These are phyloP conservation scores for Agrotis puta DNA, from an alignment of 2,888 invertebrate genomes.

Conservation along the genomic window DNA sequence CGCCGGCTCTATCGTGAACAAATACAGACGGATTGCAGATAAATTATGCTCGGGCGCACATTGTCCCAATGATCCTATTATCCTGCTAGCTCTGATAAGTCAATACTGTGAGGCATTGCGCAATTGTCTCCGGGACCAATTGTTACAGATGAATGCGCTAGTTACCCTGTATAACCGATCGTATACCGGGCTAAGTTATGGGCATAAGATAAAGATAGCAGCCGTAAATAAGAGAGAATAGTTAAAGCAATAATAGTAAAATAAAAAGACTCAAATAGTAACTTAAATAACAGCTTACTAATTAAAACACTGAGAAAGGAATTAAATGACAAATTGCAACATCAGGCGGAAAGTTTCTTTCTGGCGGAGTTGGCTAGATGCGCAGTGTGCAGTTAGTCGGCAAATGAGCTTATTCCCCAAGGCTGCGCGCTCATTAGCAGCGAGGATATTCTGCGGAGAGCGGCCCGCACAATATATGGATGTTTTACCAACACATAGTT, in stretches of 20 bases:
- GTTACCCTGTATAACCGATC: conserved; percentile 20
- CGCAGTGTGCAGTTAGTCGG: conserved; percentile 80
- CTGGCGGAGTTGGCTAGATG: conserved; percentile 74
- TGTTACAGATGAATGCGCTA: conserved; percentile 58
- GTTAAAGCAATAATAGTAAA: conserved; percentile 15
- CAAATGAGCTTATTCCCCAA: conserved; percentile 85
- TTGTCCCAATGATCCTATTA: conserved; percentile 74
- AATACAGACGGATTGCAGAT: conserved; percentile 70
- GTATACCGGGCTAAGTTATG: conserved; percentile 25
- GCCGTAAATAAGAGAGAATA: not conserved
- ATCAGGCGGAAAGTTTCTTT: conserved; percentile 78
- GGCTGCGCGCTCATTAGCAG: conserved; percentile 83
- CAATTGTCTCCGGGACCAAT: conserved; percentile 64
- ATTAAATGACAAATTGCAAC: conserved; percentile 82
- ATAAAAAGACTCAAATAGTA: conserved; percentile 13
- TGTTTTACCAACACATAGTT: conserved; percentile 65
- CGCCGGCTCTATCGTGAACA: conserved; percentile 64
- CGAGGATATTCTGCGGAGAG: conserved; percentile 73
- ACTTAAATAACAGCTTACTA: conserved; percentile 53
- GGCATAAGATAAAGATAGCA: not conserved
- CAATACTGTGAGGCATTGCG: conserved; percentile 68
- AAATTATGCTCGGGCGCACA: conserved; percentile 72
- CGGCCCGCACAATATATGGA: conserved; percentile 69
- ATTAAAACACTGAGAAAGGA: conserved; percentile 74
- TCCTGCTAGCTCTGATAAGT: conserved; percentile 71